Evolutionary conservation across 92 coral and sea anemone genomes (phyloP).

Genomic region (Umimayanthus kanabou): DNA sequence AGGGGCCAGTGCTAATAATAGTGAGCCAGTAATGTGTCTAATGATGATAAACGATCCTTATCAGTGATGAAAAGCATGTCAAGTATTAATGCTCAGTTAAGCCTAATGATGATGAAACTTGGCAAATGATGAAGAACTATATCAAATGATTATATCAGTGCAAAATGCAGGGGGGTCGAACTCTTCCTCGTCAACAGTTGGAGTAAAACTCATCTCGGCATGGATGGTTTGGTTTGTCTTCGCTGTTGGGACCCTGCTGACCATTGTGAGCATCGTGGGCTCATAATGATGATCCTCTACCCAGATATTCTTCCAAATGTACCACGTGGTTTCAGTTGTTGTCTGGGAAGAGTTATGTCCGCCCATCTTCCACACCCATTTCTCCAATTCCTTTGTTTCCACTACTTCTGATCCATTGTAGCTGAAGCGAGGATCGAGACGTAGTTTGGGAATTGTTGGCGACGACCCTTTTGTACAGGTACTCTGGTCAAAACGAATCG

Average conservation of each 20-base stretch:
- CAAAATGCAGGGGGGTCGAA: slow-evolving; percentile 10
- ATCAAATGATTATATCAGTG: neutral
- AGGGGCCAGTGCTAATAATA: too few relatives aligned
- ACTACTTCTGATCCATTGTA: neutral
- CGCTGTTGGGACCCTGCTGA: neutral
- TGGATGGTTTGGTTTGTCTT: slow-evolving; percentile 7
- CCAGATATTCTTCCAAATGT: neutral
- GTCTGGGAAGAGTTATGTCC: neutral
- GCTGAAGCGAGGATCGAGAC: neutral
- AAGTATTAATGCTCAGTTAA: too few relatives aligned
- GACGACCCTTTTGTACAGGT: neutral
- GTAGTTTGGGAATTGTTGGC: neutral
- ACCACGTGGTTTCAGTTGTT: neutral
- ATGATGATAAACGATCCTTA: too few relatives aligned
- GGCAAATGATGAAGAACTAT: neutral
- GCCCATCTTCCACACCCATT: slow-evolving; percentile 9
- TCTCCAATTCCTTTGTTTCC: neutral
- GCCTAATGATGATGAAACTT: neutral
- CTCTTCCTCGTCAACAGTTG: neutral
- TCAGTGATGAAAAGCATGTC: too few relatives aligned
- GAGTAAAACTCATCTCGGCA: neutral
- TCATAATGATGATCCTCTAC: neutral
- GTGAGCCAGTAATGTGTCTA: too few relatives aligned
- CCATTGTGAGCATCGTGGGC: neutral
- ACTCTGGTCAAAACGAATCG: neutral